Percentiles rank a stretch among this genome's conserved stretches.
Conservation (phyloP, 2,797 vertebrate species). For the Helostoma temminkii region DNA sequence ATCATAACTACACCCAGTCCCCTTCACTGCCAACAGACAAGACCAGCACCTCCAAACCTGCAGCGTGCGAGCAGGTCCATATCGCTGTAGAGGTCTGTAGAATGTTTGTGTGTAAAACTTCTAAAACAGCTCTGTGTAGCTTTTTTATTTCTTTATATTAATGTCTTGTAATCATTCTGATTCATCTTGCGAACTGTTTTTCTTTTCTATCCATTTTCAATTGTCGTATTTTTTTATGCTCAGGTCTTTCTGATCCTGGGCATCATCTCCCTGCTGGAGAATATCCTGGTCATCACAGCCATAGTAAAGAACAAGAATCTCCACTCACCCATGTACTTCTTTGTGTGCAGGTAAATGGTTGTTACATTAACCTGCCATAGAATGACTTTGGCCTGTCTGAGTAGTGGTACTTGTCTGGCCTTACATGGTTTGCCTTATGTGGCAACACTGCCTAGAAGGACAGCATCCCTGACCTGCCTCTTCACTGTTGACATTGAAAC, state of each 20-base stretch:
- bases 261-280: slow-evolving; percentile 94
- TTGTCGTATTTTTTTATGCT: neutral
- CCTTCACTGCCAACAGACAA: slow-evolving; percentile 48
- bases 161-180: neutral
- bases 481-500: too few relatives aligned
- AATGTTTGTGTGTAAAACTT: too few relatives aligned
- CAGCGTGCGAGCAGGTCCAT: slow-evolving; percentile 91
- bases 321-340: slow-evolving; percentile 98
- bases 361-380: too few relatives aligned
- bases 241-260: slow-evolving; percentile 94
- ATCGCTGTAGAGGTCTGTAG: slow-evolving; percentile 89
- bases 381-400: too few relatives aligned
- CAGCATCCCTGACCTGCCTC: too few relatives aligned
- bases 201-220: neutral
- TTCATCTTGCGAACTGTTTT: neutral
- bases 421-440: too few relatives aligned
- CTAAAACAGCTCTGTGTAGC: too few relatives aligned
- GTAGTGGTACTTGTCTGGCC: too few relatives aligned
- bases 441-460: too few relatives aligned
- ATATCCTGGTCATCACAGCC: slow-evolving; percentile 92
- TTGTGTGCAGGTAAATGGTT: slow-evolving; percentile 76
- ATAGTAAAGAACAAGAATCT: slow-evolving; percentile 98
- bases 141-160: neutral
- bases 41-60: slow-evolving; percentile 61
- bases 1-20: slow-evolving; percentile 68